Conservation (phyloP, 2,888 invertebrate species). For the Lithophane semibrunnea region DNA sequence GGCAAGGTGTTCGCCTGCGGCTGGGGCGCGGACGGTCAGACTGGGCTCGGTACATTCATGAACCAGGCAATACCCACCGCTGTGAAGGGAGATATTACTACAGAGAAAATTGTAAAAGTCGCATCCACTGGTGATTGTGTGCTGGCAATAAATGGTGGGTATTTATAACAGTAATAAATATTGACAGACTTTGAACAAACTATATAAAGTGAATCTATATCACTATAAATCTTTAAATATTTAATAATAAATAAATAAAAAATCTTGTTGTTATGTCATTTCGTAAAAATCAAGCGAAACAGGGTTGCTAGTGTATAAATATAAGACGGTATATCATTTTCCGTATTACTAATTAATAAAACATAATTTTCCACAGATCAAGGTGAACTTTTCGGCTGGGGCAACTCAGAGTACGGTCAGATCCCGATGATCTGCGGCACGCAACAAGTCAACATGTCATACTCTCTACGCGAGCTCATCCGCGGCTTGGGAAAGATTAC, state of each 20-base stretch:
- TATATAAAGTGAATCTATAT: no score
- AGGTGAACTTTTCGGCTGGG: conserved; percentile 99
- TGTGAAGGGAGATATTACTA: conserved; percentile 95
- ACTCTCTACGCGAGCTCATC: conserved; percentile 90
- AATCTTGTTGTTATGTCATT: not conserved
- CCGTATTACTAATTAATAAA: not conserved
- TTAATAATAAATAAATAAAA: no score
- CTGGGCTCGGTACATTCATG: conserved; percentile 93
- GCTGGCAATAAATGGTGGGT: conserved; percentile 95
- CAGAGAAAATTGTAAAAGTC: conserved; percentile 95
- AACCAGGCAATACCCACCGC: conserved; percentile 90
- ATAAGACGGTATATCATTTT: not conserved
- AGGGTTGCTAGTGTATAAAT: not conserved
- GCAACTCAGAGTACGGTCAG: conserved; percentile 98
- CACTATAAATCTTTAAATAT: no score
- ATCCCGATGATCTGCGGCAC: conserved; percentile 89
- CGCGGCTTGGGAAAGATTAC: conserved; percentile 93
- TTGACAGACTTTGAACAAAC: not conserved
- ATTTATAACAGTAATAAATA: not conserved
- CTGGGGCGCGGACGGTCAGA: conserved; percentile 98
- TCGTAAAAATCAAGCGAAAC: not conserved
- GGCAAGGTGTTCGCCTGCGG: conserved; percentile 97
- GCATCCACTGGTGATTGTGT: conserved; percentile 96
- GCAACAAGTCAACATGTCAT: conserved; percentile 94
- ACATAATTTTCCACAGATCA: conserved; percentile 90